Evolutionary conservation across 2,888 invertebrate species (phyloP).

Genomic region (Drosophila koepferae): DNA sequence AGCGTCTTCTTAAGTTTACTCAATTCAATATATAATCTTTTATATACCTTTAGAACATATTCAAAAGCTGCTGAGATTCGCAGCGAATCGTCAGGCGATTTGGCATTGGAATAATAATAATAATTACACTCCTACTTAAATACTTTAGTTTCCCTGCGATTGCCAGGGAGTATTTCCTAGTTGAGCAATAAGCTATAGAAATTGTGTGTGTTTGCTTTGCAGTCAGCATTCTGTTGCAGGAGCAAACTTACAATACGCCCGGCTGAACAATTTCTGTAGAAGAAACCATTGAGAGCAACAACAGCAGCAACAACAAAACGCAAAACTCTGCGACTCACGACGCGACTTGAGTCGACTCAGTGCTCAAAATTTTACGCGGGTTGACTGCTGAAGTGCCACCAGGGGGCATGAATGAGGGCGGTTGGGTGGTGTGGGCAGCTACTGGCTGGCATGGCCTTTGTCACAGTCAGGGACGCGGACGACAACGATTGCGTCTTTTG

Average conservation of each 20-base stretch:
- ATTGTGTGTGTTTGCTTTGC: slow-evolving; percentile 20
- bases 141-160: background rate
- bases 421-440: background rate
- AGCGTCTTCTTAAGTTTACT: background rate
- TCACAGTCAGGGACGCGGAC: slow-evolving; percentile 60
- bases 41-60: no score
- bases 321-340: slow-evolving; percentile 23
- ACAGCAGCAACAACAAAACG: slow-evolving; percentile 16
- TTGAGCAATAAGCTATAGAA: slow-evolving; percentile 25
- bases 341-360: slow-evolving; percentile 51
- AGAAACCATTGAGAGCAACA: slow-evolving; percentile 39
- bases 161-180: slow-evolving; percentile 24
- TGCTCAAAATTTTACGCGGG: slow-evolving; percentile 77
- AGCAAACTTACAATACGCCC: slow-evolving; percentile 38
- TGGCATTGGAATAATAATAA: background rate
- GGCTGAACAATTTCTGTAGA: slow-evolving; percentile 51
- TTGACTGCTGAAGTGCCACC: slow-evolving; percentile 68
- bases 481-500: slow-evolving; percentile 61
- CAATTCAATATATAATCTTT: background rate
- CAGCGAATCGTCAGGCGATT: background rate
- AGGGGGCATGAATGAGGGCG: background rate
- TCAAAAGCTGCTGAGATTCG: no score
- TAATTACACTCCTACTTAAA: slow-evolving; percentile 11
- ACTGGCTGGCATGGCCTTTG: slow-evolving; percentile 63
- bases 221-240: slow-evolving; percentile 33